A percentile compares a stretch with the other conserved stretches of the same genome.
Conservation (phyloP, 2,888 invertebrate genomes). For the Hoplodrina blanda region DNA sequence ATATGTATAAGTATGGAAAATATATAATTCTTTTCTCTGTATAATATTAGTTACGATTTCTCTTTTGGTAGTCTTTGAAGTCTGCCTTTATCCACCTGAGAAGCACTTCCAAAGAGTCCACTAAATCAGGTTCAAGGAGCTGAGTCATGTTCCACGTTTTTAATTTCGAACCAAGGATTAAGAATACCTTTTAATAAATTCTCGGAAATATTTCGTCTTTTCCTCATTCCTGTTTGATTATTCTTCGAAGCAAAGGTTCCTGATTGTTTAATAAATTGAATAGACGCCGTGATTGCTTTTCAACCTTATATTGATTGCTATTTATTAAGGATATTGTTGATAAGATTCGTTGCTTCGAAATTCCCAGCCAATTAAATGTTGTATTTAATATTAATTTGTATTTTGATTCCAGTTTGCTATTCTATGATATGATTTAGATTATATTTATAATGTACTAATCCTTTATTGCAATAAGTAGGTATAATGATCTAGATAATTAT, state of each 20-base stretch:
- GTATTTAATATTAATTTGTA: not conserved
- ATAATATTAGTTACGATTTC: not conserved
- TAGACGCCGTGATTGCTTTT: slow-evolving; percentile 45
- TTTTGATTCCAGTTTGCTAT: not conserved
- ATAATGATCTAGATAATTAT: slow-evolving; percentile 3
- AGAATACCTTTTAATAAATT: slow-evolving; percentile 33
- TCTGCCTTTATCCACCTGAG: slow-evolving; percentile 11
- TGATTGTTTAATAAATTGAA: slow-evolving; percentile 41
- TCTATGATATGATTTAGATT: slow-evolving; percentile 10
- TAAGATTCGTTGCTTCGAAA: slow-evolving; percentile 3
- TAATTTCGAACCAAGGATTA: slow-evolving; percentile 14
- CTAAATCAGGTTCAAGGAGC: slow-evolving; percentile 12
- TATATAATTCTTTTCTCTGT: too few relatives aligned
- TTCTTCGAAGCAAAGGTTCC: slow-evolving; percentile 49
- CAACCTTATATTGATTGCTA: slow-evolving; percentile 35
- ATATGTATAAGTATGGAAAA: too few relatives aligned
- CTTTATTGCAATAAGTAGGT: not conserved
- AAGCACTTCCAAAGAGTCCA: slow-evolving; percentile 16
- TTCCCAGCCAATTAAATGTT: slow-evolving; percentile 23
- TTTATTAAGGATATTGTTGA: slow-evolving; percentile 33
- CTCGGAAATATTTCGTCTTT: slow-evolving; percentile 40
- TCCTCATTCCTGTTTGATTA: slow-evolving; percentile 34
- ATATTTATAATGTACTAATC: slow-evolving; percentile 4
- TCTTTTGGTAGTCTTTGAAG: slow-evolving; percentile 17
- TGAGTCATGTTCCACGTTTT: slow-evolving; percentile 16